Evolutionary conservation across 2,113 vertebrate species (phyloP).

Genomic region (Phoenicopterus ruber): DNA sequence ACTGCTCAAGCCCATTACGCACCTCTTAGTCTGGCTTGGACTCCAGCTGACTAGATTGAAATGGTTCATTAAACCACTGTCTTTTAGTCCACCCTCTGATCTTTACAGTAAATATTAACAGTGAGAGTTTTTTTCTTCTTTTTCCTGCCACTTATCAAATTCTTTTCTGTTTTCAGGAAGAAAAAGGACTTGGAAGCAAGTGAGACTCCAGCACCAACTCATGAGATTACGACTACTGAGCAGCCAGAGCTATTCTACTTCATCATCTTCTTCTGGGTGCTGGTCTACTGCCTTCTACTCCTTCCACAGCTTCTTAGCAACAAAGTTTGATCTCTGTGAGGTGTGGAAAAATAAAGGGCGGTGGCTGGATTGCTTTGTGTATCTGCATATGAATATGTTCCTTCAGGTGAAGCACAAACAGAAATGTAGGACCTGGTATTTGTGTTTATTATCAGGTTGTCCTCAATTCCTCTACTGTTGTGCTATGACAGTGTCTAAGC

Average conservation of each 20-base stretch:
- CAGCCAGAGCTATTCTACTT: slow-evolving; percentile 78
- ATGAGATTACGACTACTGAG: slow-evolving; percentile 1
- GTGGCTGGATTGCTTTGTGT: slow-evolving; percentile 21
- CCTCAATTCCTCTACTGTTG: slow-evolving; percentile 13
- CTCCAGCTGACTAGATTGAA: not conserved
- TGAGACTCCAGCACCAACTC: not conserved
- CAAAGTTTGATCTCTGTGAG: slow-evolving; percentile 55
- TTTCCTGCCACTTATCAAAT: not conserved
- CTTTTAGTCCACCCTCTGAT: not conserved
- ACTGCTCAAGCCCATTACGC: not conserved
- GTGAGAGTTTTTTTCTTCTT: not conserved
- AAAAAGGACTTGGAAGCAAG: slow-evolving; percentile 54
- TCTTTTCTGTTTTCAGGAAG: slow-evolving; percentile 54
- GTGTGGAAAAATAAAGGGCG: slow-evolving; percentile 60
- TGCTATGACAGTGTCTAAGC: slow-evolving; percentile 17
- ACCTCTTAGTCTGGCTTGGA: not conserved
- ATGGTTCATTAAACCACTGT: not conserved
- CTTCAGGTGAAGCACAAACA: slow-evolving; percentile 25
- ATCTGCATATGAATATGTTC: slow-evolving; percentile 6
- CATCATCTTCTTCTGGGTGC: slow-evolving; percentile 87
- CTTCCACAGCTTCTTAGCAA: slow-evolving; percentile 83
- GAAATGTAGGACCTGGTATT: slow-evolving; percentile 24
- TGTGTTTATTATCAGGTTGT: slow-evolving; percentile 26
- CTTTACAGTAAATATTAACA: not conserved
- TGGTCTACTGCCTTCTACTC: slow-evolving; percentile 88